Conservation (phyloP, 2,797 vertebrate genomes). For the Anguilla obscura region DNA sequence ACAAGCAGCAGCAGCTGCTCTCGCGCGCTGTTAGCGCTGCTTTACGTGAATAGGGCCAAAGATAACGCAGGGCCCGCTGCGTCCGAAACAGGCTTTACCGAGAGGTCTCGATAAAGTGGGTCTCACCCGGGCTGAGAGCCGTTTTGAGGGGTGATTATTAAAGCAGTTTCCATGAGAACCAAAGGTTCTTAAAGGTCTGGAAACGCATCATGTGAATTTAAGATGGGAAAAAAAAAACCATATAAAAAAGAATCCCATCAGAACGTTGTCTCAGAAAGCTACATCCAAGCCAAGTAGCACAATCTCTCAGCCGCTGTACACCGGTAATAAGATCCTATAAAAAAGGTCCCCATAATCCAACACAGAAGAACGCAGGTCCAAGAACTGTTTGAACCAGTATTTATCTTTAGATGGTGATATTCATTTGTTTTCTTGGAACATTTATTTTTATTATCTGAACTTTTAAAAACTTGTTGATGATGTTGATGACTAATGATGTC, state of each 20-base stretch:
- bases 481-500: not conserved
- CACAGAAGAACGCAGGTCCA: not conserved
- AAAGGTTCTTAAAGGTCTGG: not conserved
- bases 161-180: not conserved
- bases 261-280: not conserved
- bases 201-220: not conserved
- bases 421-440: not conserved
- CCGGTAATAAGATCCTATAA: not conserved
- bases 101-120: not conserved
- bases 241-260: not conserved
- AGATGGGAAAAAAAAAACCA: not conserved
- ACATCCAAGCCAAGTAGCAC: not conserved
- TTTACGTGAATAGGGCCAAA: conserved; percentile 8
- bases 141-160: not conserved
- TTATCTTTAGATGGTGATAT: not conserved
- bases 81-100: not conserved
- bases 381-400: not conserved
- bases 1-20: conserved; percentile 1
- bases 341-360: not conserved
- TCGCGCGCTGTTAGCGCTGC: not conserved
- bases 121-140: not conserved
- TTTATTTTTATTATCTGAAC: not conserved
- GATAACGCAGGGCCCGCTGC: not conserved
- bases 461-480: not conserved
- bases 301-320: not conserved